Evolutionary conservation across 2,888 invertebrate genomes (phyloP).

Genomic region (Mythimna impura): DNA sequence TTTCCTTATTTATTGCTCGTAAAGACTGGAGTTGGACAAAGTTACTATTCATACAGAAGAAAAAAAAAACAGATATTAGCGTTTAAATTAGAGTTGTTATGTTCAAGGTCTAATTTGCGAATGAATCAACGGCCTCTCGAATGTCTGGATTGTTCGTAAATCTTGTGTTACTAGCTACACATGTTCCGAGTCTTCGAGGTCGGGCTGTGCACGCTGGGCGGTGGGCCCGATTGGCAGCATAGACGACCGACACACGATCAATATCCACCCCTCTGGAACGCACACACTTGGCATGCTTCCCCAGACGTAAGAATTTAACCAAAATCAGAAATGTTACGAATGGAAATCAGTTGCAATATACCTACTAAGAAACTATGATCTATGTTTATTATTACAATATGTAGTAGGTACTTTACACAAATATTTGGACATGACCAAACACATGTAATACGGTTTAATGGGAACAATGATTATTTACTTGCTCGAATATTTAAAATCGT

Average conservation of each 20-base stretch:
- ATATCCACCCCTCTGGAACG: constrained; percentile 46
- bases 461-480: constrained; percentile 34
- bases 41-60: constrained; percentile 1
- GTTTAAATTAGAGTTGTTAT: constrained; percentile 45
- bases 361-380: constrained; percentile 15
- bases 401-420: constrained; percentile 29
- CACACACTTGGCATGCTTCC: constrained; percentile 47
- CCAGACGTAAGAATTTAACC: constrained; percentile 39
- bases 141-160: constrained; percentile 21
- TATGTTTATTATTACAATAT: constrained; percentile 48
- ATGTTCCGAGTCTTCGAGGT: background rate
- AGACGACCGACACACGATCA: constrained; percentile 41
- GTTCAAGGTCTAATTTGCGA: constrained; percentile 57
- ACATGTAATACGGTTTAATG: constrained; percentile 39
- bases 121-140: constrained; percentile 42
- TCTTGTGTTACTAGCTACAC: constrained; percentile 20
- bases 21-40: constrained; percentile 29
- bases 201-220: constrained; percentile 15
- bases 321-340: constrained; percentile 31
- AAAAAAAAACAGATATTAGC: constrained; percentile 28
- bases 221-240: constrained; percentile 9
- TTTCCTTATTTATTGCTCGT: constrained; percentile 34
- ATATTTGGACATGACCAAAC: constrained; percentile 48
- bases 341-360: constrained; percentile 18
- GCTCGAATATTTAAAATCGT: constrained; percentile 8